Evolutionary conservation across 2,113 vertebrate genomes (phyloP).

Genomic region (Mungos mungo): DNA sequence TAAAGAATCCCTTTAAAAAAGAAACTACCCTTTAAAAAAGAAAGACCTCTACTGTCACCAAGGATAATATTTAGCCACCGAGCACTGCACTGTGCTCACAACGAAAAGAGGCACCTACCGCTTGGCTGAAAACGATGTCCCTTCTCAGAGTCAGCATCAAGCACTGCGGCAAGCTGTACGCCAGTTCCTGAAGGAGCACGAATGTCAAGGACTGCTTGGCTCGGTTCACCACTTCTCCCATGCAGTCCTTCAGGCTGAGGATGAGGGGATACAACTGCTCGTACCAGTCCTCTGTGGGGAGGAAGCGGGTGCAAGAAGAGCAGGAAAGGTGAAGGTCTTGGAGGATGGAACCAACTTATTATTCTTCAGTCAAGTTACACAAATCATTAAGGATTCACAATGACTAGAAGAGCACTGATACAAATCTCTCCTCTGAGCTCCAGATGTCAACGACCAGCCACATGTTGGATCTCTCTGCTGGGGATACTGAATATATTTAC

Average conservation of each 20-base stretch:
- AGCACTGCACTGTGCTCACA: too few relatives aligned
- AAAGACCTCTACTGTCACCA: too few relatives aligned
- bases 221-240: conserved; percentile 92
- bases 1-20: not conserved
- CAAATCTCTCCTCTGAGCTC: not conserved
- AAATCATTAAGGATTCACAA: not conserved
- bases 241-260: conserved; percentile 93
- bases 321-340: not conserved
- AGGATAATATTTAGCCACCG: not conserved
- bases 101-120: conserved; percentile 86
- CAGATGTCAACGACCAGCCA: not conserved
- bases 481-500: accelerated
- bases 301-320: not conserved
- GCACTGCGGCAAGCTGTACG: conserved; percentile 93
- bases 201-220: conserved; percentile 95
- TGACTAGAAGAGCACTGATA: not conserved
- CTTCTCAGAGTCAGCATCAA: conserved; percentile 93
- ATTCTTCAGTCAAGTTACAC: not conserved
- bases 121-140: conserved; percentile 97
- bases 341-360: not conserved
- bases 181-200: conserved; percentile 96
- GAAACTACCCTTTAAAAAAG: not conserved
- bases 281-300: conserved; percentile 89
- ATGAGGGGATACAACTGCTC: conserved; percentile 92
- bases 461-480: accelerated